phyloP scores from a whole-genome alignment of 2,888 invertebrate genomes.

The Cerceris rybyensis region DNA sequence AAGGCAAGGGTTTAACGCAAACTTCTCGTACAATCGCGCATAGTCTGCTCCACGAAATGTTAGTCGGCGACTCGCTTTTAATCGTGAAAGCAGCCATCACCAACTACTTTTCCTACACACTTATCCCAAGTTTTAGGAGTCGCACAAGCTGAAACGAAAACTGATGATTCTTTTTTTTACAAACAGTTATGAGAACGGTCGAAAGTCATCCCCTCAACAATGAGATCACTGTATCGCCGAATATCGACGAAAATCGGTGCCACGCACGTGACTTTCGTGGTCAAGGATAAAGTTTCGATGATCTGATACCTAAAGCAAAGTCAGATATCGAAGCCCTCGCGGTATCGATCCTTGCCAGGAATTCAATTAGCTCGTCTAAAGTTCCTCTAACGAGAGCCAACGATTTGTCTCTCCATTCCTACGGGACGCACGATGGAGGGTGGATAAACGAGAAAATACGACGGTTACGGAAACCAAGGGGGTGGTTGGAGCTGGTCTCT shows the following conservation, averaged over 20 bases:
- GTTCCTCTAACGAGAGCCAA: neutral
- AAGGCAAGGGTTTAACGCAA: neutral
- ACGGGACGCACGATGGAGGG: neutral
- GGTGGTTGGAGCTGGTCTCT: neutral
- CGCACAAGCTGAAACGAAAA: conserved; percentile 30
- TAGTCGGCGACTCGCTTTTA: conserved; percentile 19
- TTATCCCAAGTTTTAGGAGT: conserved; percentile 23
- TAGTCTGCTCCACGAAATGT: conserved; percentile 6
- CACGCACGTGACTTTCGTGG: neutral
- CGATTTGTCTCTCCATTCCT: conserved; percentile 4
- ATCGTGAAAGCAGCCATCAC: conserved; percentile 47
- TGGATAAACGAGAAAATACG: neutral
- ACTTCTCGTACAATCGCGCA: conserved; percentile 4
- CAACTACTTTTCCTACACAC: conserved; percentile 38
- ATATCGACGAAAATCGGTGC: neutral
- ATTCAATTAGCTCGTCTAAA: neutral
- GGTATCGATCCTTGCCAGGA: neutral
- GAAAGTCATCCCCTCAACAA: conserved; percentile 54
- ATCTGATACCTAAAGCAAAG: neutral
- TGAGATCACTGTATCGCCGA: neutral
- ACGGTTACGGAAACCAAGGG: neutral
- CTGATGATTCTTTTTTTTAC: conserved; percentile 2
- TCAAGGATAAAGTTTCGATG: neutral
- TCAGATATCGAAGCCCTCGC: neutral
- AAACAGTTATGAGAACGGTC: conserved; percentile 33